These are phyloP conservation scores for Nemapogon koenigi DNA, from an alignment of 2,888 invertebrate species.

Conservation along the genomic window DNA sequence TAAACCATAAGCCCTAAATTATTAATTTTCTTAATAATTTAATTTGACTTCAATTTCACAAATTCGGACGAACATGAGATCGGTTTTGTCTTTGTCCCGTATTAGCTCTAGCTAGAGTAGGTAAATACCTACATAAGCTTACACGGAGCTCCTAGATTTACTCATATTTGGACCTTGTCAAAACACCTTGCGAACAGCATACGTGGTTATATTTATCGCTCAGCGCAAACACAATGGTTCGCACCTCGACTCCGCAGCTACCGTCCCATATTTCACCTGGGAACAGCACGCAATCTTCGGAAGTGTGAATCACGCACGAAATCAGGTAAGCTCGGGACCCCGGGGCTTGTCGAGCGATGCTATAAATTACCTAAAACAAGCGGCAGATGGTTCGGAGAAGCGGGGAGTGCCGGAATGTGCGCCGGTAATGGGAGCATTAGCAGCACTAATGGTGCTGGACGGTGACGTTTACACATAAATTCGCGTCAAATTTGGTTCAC, in stretches of 20 bases:
- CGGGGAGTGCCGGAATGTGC: conserved; percentile 18
- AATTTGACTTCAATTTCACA: too few relatives aligned
- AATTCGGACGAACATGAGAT: too few relatives aligned
- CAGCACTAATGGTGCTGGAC: conserved; percentile 56
- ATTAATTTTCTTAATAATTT: too few relatives aligned
- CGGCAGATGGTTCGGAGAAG: conserved; percentile 41
- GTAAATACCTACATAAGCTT: too few relatives aligned
- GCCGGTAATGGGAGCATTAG: conserved; percentile 61
- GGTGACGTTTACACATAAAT: conserved; percentile 60
- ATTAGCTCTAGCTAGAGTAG: too few relatives aligned
- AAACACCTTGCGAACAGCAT: too few relatives aligned
- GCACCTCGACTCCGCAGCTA: conserved; percentile 17
- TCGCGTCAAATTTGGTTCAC: conserved; percentile 52
- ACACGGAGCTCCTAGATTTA: too few relatives aligned
- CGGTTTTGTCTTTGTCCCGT: too few relatives aligned
- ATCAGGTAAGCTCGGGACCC: conserved; percentile 19
- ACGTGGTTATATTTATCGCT: conserved; percentile 10
- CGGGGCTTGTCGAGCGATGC: conserved; percentile 38
- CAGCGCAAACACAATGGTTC: conserved; percentile 17
- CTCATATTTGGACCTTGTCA: too few relatives aligned
- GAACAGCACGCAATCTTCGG: conserved; percentile 28
- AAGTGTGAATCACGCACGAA: conserved; percentile 24
- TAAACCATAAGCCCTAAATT: too few relatives aligned
- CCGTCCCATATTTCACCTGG: conserved; percentile 32
- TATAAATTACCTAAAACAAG: conserved; percentile 65